Evolutionary conservation across 2,797 vertebrate species (phyloP).

Genomic region (Onychomys torridus): DNA sequence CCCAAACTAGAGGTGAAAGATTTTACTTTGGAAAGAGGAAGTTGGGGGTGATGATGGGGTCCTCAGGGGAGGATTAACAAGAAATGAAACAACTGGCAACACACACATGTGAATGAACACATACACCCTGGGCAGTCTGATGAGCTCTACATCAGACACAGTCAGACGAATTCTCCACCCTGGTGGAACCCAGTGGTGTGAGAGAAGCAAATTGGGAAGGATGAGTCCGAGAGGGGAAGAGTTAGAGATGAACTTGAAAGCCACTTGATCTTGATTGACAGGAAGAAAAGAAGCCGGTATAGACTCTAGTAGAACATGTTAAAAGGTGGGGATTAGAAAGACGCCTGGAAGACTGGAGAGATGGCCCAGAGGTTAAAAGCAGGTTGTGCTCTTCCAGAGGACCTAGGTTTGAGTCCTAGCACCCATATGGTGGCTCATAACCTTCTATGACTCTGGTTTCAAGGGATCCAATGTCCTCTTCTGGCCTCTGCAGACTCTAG

Average conservation of each 20-base stretch:
- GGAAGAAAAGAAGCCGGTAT: background rate
- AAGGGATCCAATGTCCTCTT: background rate
- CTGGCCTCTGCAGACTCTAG: background rate
- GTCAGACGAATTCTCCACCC: background rate
- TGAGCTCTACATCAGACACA: background rate
- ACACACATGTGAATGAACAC: background rate
- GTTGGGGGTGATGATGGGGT: background rate
- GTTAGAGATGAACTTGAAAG: background rate
- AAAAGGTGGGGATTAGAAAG: background rate
- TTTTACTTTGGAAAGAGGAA: background rate
- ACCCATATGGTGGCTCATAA: background rate
- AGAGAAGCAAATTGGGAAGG: background rate
- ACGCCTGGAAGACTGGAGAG: background rate
- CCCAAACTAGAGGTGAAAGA: background rate
- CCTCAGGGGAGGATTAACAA: background rate
- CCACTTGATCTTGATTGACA: background rate
- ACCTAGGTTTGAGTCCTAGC: background rate
- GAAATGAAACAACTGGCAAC: background rate
- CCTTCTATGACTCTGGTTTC: background rate
- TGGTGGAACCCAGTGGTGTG: accelerated
- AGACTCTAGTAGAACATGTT: background rate
- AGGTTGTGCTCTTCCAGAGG: background rate
- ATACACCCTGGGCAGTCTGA: background rate
- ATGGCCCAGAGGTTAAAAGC: background rate
- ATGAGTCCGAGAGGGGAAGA: background rate